Evolutionary conservation across 2,888 invertebrate species (phyloP).

Genomic region (Eupithecia insigniata): DNA sequence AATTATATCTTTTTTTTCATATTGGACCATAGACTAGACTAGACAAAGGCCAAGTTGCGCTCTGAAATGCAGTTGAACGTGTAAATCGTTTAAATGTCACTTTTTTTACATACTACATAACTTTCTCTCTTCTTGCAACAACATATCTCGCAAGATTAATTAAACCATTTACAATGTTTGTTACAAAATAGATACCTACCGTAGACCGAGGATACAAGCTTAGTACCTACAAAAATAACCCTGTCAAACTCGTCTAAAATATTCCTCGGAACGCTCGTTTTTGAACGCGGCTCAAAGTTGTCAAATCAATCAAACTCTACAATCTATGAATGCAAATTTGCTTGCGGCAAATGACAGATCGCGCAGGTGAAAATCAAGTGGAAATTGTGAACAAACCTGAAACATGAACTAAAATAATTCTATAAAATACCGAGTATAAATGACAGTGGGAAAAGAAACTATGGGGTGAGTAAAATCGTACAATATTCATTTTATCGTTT

Average conservation of each 20-base stretch:
- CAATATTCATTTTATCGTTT: constrained; percentile 39
- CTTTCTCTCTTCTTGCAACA: too few relatives aligned
- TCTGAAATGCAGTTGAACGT: not conserved
- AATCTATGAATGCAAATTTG: constrained; percentile 55
- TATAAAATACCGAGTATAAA: constrained; percentile 82
- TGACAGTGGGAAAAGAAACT: constrained; percentile 92
- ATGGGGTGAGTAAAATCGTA: constrained; percentile 87
- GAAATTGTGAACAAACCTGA: constrained; percentile 66
- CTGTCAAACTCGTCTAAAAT: not conserved
- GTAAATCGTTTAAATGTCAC: not conserved
- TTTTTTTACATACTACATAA: too few relatives aligned
- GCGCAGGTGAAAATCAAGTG: constrained; percentile 47
- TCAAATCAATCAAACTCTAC: constrained; percentile 26
- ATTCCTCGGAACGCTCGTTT: not conserved
- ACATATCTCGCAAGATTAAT: too few relatives aligned
- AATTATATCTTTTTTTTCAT: not conserved
- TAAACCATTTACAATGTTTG: too few relatives aligned
- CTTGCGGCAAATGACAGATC: constrained; percentile 69
- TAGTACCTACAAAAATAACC: not conserved
- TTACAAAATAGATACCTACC: too few relatives aligned
- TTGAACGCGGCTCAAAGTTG: constrained; percentile 21
- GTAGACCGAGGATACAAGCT: too few relatives aligned
- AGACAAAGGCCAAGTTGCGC: not conserved
- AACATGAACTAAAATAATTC: constrained; percentile 73
- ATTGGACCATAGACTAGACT: not conserved